Evolutionary conservation across 2,797 vertebrate genomes (phyloP).

Genomic region (Xiphophorus birchmanni): DNA sequence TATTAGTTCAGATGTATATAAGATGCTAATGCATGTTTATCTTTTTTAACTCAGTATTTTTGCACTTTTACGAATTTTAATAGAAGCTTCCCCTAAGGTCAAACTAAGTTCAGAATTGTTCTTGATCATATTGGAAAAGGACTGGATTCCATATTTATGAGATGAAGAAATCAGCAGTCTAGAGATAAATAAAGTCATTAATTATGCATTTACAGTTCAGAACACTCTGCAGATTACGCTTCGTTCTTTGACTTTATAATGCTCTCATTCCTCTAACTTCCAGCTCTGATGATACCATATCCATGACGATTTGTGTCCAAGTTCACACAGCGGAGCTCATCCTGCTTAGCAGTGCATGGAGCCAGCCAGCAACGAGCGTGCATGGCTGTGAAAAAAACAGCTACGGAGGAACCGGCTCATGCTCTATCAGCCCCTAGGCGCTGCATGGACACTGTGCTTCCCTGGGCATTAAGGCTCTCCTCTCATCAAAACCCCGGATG

Average conservation of each 20-base stretch:
- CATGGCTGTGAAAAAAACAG: conserved; percentile 23
- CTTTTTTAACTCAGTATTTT: background rate
- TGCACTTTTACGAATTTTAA: background rate
- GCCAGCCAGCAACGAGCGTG: conserved; percentile 36
- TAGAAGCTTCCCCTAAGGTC: conserved; percentile 34
- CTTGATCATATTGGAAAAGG: background rate
- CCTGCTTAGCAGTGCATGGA: conserved; percentile 60
- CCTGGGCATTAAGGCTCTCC: conserved; percentile 43
- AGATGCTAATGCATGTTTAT: background rate
- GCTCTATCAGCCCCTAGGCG: conserved; percentile 54
- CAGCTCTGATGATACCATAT: conserved; percentile 60
- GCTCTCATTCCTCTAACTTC: conserved; percentile 36
- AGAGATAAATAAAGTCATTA: background rate
- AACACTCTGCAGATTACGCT: background rate
- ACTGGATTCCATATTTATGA: background rate
- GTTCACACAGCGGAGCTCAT: conserved; percentile 51
- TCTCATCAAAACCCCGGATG: conserved; percentile 41
- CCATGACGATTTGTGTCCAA: conserved; percentile 47
- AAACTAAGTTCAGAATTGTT: too few species aligned
- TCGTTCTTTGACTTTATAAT: conserved; percentile 28
- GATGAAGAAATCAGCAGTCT: conserved; percentile 10
- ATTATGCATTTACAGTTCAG: background rate
- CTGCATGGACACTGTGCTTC: conserved; percentile 44
- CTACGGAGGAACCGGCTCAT: conserved; percentile 45
- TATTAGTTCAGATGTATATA: background rate